phyloP scores from a whole-genome alignment of 2,113 vertebrate genomes.

The Eudyptes chrysolophus region DNA sequence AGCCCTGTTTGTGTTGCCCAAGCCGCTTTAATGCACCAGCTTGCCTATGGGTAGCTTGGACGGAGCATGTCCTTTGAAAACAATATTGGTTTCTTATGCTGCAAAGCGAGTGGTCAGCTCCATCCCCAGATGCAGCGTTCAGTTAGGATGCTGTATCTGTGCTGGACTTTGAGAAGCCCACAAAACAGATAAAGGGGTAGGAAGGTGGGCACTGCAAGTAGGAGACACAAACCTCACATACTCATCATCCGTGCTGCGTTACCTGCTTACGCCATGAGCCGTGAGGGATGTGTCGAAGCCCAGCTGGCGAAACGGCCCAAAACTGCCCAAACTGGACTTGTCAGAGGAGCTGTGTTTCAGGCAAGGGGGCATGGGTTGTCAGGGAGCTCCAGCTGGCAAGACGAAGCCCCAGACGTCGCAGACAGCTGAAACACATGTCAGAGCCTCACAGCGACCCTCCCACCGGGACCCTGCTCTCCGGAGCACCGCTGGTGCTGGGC shows the following conservation, averaged over 20 bases:
- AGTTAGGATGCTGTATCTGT: neutral
- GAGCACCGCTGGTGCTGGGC: neutral
- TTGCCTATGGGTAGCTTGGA: rapidly evolving
- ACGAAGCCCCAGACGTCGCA: rapidly evolving
- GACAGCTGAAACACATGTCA: neutral
- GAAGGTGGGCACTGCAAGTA: rapidly evolving
- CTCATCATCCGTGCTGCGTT: rapidly evolving
- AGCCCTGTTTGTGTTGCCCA: neutral
- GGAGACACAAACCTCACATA: neutral
- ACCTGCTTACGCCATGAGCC: rapidly evolving
- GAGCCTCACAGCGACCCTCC: rapidly evolving
- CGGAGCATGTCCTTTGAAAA: neutral
- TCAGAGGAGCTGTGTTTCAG: neutral
- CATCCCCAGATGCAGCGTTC: neutral
- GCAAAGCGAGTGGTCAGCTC: neutral
- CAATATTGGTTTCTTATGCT: neutral
- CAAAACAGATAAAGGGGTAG: neutral
- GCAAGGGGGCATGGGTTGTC: rapidly evolving
- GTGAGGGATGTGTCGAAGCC: rapidly evolving
- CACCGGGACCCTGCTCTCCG: rapidly evolving
- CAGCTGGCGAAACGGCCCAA: neutral
- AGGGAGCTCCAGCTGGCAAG: neutral
- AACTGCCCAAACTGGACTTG: neutral
- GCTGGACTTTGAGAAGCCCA: neutral
- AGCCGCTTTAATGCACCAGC: neutral